These are phyloP conservation scores for Mystacornis crossleyi DNA, from an alignment of 2,113 vertebrate genomes.

Conservation along the genomic window DNA sequence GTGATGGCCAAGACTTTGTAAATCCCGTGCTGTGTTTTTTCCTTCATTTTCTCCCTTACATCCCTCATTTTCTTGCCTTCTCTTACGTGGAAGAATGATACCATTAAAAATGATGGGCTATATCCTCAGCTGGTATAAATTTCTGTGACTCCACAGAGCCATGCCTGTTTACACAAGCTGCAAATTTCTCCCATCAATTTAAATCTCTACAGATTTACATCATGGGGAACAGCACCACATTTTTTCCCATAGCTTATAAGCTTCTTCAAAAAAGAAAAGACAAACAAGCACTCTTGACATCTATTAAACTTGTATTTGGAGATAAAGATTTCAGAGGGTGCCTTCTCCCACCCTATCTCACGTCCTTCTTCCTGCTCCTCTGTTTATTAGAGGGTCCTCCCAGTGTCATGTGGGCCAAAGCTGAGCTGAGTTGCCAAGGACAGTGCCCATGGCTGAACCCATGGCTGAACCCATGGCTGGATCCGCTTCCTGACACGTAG, in stretches of 20 bases:
- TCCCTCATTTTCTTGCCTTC: not conserved
- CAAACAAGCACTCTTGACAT: not conserved
- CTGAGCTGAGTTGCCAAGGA: not conserved
- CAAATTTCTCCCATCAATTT: not conserved
- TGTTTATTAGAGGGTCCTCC: not conserved
- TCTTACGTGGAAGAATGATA: not conserved
- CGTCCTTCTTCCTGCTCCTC: not conserved
- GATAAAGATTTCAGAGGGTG: not conserved
- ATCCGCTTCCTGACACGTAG: not conserved
- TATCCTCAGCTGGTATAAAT: not conserved
- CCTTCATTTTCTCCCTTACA: not conserved
- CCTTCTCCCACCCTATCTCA: not conserved
- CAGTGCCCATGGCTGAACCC: not conserved
- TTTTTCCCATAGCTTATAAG: not conserved
- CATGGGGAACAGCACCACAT: not conserved
- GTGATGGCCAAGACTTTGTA: not conserved
- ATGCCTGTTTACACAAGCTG: constrained; percentile 15
- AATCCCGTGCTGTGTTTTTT: not conserved
- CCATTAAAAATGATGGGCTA: not conserved
- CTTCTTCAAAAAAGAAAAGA: not conserved
- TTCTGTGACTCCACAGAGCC: not conserved
- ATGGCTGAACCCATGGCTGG: not conserved
- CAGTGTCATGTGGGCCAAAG: not conserved
- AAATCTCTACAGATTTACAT: constrained; percentile 15
- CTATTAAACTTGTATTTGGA: not conserved